These are phyloP conservation scores for Drosophila kikkawai DNA, from an alignment of 1,140 invertebrate genomes.

Conservation along the genomic window DNA sequence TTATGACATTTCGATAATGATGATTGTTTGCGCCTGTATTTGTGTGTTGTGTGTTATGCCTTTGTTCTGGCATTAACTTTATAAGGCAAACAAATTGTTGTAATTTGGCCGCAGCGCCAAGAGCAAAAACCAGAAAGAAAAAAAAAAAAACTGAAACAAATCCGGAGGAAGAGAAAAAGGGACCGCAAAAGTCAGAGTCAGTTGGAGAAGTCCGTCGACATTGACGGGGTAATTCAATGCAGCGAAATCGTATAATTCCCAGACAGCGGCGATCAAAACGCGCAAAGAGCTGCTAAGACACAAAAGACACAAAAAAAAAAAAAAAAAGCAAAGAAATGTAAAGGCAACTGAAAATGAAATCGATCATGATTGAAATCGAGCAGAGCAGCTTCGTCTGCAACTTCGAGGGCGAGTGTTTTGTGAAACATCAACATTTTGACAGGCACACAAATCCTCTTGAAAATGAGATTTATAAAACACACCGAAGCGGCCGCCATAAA, in stretches of 20 bases:
- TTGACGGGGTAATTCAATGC: slow-evolving; percentile 74
- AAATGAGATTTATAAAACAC: slow-evolving; percentile 82
- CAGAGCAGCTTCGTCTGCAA: slow-evolving; percentile 46
- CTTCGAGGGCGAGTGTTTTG: slow-evolving; percentile 71
- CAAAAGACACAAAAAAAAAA: slow-evolving; percentile 18
- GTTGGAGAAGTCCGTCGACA: slow-evolving; percentile 34
- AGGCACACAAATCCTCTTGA: slow-evolving; percentile 83
- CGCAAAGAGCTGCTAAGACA: slow-evolving; percentile 34
- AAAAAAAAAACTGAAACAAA: slow-evolving; percentile 5
- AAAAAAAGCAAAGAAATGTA: slow-evolving; percentile 18
- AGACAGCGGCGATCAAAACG: slow-evolving; percentile 72
- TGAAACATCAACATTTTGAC: slow-evolving; percentile 84
- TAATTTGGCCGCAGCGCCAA: slow-evolving; percentile 61
- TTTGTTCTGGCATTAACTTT: slow-evolving; percentile 78
- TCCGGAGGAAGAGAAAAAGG: slow-evolving; percentile 22
- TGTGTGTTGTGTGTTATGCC: slow-evolving; percentile 49
- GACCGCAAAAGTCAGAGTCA: slow-evolving; percentile 45
- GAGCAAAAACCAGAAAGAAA: slow-evolving; percentile 11
- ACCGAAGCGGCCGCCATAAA: slow-evolving; percentile 46
- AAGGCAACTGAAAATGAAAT: slow-evolving; percentile 69
- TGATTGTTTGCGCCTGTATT: slow-evolving; percentile 62
- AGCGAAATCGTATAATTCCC: slow-evolving; percentile 79
- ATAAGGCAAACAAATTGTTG: slow-evolving; percentile 81
- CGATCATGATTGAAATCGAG: slow-evolving; percentile 82
- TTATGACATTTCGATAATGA: slow-evolving; percentile 84